These are phyloP conservation scores for Amniataba percoides DNA, from an alignment of 2,797 vertebrate species.

Conservation along the genomic window DNA sequence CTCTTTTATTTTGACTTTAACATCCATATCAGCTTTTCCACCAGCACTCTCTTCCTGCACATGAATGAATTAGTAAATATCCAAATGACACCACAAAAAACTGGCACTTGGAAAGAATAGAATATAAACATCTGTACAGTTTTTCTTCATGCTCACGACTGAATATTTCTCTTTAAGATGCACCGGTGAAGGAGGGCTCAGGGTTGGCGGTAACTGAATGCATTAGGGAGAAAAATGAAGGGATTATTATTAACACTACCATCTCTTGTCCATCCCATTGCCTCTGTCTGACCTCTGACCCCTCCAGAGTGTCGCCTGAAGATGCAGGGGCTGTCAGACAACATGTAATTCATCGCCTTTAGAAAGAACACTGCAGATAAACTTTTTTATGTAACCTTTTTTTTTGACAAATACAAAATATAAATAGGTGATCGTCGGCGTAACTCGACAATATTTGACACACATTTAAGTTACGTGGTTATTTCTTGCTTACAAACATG, in stretches of 20 bases:
- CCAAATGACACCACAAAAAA: conserved; percentile 81
- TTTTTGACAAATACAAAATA: conserved; percentile 82
- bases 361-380: conserved; percentile 74
- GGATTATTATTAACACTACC: conserved; percentile 55
- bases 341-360: conserved; percentile 36
- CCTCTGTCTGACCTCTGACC: conserved; percentile 38
- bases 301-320: conserved; percentile 17
- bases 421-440: conserved; percentile 80
- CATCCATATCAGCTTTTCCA: conserved; percentile 34
- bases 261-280: conserved; percentile 44
- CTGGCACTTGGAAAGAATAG: conserved; percentile 84
- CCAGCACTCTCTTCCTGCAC: conserved; percentile 46
- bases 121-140: conserved; percentile 85
- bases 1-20: conserved; percentile 49
- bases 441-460: conserved; percentile 75
- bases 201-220: conserved; percentile 50
- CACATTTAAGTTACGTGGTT: conserved; percentile 82
- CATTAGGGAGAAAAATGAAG: conserved; percentile 48
- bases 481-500: conserved; percentile 82
- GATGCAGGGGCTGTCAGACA: conserved; percentile 24
- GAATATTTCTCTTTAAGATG: conserved; percentile 76
- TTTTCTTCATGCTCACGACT: conserved; percentile 82
- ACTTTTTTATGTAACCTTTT: conserved; percentile 48
- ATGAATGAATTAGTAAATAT: conserved; percentile 77
- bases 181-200: conserved; percentile 59